Evolutionary conservation across 2,797 vertebrate genomes (phyloP), one percentile per base, ranked within the genome.

Genomic region (Emydoidea blandingii): DNA sequence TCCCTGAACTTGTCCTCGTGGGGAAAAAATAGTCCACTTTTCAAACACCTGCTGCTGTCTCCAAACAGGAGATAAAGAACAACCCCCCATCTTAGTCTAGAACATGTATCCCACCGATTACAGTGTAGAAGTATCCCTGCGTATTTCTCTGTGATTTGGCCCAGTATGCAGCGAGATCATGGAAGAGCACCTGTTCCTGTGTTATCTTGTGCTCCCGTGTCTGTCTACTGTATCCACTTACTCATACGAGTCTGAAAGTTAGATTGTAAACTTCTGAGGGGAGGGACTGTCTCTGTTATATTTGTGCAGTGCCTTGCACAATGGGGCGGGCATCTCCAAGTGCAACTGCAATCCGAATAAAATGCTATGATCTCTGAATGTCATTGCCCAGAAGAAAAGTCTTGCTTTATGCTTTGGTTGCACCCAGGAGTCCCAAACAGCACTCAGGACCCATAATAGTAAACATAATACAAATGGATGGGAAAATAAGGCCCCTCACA

Each of bases 341-440:
- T 92, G 80, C 91, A 86, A 86, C 79, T 82, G 53, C 82, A 90
- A 88, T 89, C 86, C 79, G 50, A 54, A 92, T 92, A 92, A 94
- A 1, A 19, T 68, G 11, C 18, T n/a, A 9, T 37, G 1, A 49
- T 18, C 72, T 52, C 93, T 85, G 56, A 56, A 90, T 0, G 0
- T 68, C 82, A 50, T 62, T 12, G 52, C 41, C 23, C 21, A 88
- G 80, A 68, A 50, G 84, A 96, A 94, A 92, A 78, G 37, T 27
- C n/a, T 10, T 34, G 15, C 1, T 87, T 80, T 92, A 96, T 91
- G 59, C 92, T 84, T 21, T 53, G 53, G 53, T 53, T 19, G 79
- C 82, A 19, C 49, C n/a, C 3, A 14, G 50, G 44, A 81, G 19
- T 52, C 86, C 87, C 86, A 76, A 57, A 74, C 27, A 18, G 57